phyloP scores from a whole-genome alignment of 2,113 vertebrate genomes.

The Chionomys nivalis region DNA sequence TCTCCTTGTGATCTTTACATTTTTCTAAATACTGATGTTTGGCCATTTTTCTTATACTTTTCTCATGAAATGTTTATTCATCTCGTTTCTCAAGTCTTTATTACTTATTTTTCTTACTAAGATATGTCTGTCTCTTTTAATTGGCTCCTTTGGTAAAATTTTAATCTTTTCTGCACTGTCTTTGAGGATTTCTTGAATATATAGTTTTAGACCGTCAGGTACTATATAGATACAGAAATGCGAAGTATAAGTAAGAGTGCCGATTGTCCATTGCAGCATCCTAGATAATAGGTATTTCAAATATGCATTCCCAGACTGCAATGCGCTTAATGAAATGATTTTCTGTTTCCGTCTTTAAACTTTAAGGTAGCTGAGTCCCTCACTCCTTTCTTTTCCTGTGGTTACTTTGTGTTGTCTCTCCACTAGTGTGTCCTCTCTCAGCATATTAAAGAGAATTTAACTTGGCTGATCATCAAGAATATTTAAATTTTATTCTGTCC shows the following conservation, averaged over 20 bases:
- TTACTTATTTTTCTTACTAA: background rate
- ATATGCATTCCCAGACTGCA: no score
- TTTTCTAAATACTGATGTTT: background rate
- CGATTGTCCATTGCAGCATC: background rate
- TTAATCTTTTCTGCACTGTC: background rate
- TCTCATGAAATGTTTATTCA: background rate
- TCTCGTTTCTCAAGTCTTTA: background rate
- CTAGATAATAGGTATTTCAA: background rate
- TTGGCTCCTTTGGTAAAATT: background rate
- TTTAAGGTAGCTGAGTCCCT: background rate
- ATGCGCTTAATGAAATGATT: background rate
- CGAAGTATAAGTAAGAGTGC: background rate
- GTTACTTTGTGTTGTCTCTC: background rate
- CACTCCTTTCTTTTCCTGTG: background rate
- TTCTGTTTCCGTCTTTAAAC: background rate
- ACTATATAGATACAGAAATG: background rate
- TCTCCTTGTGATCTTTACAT: slow-evolving; percentile 24
- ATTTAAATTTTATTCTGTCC: background rate
- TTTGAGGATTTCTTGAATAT: background rate
- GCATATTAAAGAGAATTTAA: background rate
- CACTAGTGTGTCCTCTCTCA: background rate
- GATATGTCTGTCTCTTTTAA: background rate
- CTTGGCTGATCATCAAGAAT: background rate
- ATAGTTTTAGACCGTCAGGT: background rate
- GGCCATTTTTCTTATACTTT: background rate